Base-by-base conservation (phyloP, 2,888 invertebrate genomes). In the Melanchra persicariae region DNA sequence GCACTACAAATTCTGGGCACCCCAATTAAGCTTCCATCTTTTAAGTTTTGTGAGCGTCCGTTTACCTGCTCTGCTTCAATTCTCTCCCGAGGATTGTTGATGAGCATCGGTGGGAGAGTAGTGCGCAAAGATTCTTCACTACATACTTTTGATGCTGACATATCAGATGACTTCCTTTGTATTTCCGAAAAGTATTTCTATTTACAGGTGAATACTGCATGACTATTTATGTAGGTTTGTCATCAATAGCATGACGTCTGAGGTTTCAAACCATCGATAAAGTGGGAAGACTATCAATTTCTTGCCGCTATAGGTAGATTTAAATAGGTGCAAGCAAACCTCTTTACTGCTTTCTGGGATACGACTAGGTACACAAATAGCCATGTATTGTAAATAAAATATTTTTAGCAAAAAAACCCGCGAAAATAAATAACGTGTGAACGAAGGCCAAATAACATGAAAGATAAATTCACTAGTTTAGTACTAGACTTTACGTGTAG, bases 361-460 rank as follows among this genome's bases (percentile, higher is more conserved):
- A 79, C 70, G 68, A 64, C 76, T 47, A n/a, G n/a, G n/a, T n/a
- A 80, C 87, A 70, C 81, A 87, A 88, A 89, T 88, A 87, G 71
- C 75, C 65, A 79, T 69, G 66, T 79, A 77, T 69, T 81, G 63
- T 74, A 80, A 85, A 83, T 85, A 84, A 85, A 81, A 87, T 87
- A 89, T 87, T 86, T 86, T 84, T 85, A 88, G 87, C 79, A 81
- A 74, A 88, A 30, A 87, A 86, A 82, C 81, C 17, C 74, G 77
- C 82, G 75, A 77, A 87, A 85, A 84, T 85, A 88, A 87, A 89
- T 86, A 86, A 84, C 86, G 66, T 67, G 73, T 57, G 79, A 81
- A 80, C 81, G 89, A 89, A 89, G 89, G 88, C 86, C 88, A 85
- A 88, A 87, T 82, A 84, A 83, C 83, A 81, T 77, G 74, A 84